Evolutionary conservation across 2,888 invertebrate genomes (phyloP).

Genomic region (Athripsodes cinereus): DNA sequence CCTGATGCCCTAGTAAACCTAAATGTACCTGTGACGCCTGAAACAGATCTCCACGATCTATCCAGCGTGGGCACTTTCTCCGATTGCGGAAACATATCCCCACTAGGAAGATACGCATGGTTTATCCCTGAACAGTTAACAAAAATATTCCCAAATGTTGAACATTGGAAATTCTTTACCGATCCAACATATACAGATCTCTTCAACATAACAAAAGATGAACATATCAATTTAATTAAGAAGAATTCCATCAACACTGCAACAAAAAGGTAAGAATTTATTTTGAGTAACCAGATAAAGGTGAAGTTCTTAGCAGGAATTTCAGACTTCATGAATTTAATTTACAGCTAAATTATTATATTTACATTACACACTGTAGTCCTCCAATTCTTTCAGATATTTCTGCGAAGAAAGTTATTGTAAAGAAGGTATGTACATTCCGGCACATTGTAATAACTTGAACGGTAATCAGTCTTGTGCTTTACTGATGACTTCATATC

Average conservation of each 20-base stretch:
- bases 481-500: slow-evolving; percentile 45
- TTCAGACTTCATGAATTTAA: no score
- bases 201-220: slow-evolving; percentile 41
- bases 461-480: slow-evolving; percentile 35
- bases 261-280: slow-evolving; percentile 30
- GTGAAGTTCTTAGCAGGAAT: no score
- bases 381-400: no score
- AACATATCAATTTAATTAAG: slow-evolving; percentile 33
- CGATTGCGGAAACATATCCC: slow-evolving; percentile 48
- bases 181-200: slow-evolving; percentile 39
- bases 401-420: slow-evolving; percentile 47
- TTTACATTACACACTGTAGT: no score
- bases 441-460: slow-evolving; percentile 44
- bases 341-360: no score
- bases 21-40: slow-evolving; percentile 64
- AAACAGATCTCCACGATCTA: slow-evolving; percentile 48
- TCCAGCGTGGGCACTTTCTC: slow-evolving; percentile 37
- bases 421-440: slow-evolving; percentile 52
- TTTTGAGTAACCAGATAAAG: no score
- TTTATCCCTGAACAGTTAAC: slow-evolving; percentile 47
- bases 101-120: slow-evolving; percentile 59
- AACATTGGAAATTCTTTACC: slow-evolving; percentile 53
- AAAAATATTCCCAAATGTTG: slow-evolving; percentile 34
- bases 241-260: slow-evolving; percentile 32
- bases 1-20: slow-evolving; percentile 56